phyloP scores from a whole-genome alignment of 1,140 invertebrate genomes.

The Theocolax elegans region DNA sequence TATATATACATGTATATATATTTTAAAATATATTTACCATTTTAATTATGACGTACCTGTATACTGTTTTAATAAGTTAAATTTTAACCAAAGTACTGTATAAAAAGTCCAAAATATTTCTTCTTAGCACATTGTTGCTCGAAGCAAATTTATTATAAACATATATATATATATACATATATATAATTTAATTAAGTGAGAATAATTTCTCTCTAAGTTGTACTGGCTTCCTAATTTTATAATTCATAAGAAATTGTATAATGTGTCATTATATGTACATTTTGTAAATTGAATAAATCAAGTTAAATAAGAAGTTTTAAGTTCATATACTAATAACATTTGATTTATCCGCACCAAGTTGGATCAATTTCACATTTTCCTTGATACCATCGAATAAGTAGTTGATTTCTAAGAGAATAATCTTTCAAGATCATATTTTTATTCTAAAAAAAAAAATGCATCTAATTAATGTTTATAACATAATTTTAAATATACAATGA shows the following conservation, averaged over 20 bases:
- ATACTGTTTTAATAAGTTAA: constrained; percentile 32
- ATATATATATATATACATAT: too few relatives aligned
- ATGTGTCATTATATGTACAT: constrained; percentile 38
- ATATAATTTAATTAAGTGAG: constrained; percentile 16
- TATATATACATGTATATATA: too few relatives aligned
- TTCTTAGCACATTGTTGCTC: constrained; percentile 17
- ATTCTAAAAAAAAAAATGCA: constrained; percentile 59
- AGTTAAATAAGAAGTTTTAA: constrained; percentile 13
- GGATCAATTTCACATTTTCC: constrained; percentile 82
- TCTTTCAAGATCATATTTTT: constrained; percentile 64
- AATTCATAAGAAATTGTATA: constrained; percentile 37
- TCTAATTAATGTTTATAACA: background rate
- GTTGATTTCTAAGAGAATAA: constrained; percentile 72
- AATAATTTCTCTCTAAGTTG: constrained; percentile 24
- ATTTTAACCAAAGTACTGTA: constrained; percentile 16
- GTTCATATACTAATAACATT: background rate
- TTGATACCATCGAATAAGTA: constrained; percentile 83
- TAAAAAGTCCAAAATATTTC: constrained; percentile 23
- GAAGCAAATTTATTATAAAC: constrained; percentile 5
- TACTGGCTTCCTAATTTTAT: constrained; percentile 30
- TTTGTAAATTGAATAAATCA: constrained; percentile 39
- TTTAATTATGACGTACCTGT: constrained; percentile 11
- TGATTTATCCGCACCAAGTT: constrained; percentile 74
- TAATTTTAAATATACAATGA: constrained; percentile 28
- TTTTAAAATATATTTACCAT: background rate